Evolutionary conservation across 2,797 vertebrate species (phyloP).

Genomic region (Chaetophractus vellerosus): DNA sequence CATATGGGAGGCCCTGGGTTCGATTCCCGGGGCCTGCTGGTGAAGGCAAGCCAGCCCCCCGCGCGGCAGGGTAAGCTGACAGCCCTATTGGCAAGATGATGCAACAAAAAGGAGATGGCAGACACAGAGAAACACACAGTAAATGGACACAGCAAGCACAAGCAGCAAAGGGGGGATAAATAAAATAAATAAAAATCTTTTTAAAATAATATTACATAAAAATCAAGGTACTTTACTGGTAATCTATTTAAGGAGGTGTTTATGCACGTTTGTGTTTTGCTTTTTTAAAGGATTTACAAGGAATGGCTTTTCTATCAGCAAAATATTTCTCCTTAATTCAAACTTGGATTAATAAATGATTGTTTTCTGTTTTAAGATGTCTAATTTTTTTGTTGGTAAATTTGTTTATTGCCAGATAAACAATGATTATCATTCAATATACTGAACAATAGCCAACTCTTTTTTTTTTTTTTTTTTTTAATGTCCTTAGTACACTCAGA

Average conservation of each 20-base stretch:
- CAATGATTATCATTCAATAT: constrained; percentile 34
- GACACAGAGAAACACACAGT: no score
- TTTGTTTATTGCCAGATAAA: constrained; percentile 67
- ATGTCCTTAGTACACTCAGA: constrained; percentile 94
- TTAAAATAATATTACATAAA: background rate
- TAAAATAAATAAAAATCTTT: no score
- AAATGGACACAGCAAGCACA: no score
- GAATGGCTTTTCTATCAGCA: constrained; percentile 58
- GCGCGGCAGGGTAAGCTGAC: no score
- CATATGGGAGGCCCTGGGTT: no score
- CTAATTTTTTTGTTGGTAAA: constrained; percentile 67
- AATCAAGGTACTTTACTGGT: constrained; percentile 30
- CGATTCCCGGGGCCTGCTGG: no score
- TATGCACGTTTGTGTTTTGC: background rate
- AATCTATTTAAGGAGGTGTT: background rate
- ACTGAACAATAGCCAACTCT: constrained; percentile 12
- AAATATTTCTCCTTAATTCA: constrained; percentile 68
- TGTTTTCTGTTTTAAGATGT: constrained; percentile 58
- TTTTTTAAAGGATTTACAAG: constrained; percentile 53
- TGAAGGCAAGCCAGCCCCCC: no score
- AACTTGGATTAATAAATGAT: constrained; percentile 65
- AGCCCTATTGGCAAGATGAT: no score
- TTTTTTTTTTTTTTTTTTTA: background rate
- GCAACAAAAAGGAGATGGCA: no score
- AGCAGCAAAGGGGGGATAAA: no score